Conservation (phyloP, 2,113 vertebrate species). For the Sapayoa aenigma region DNA sequence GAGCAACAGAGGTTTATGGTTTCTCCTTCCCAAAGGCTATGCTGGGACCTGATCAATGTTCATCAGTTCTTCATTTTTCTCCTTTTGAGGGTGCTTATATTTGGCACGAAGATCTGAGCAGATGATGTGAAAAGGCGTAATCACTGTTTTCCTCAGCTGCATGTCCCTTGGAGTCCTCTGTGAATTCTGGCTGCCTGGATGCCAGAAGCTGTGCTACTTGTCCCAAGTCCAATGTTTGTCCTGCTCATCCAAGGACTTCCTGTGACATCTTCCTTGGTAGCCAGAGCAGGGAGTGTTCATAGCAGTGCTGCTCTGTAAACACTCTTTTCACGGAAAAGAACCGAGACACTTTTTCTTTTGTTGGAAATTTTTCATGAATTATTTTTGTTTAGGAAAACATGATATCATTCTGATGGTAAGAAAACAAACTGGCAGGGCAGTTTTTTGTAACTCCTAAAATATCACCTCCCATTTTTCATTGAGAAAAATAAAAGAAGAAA, state of each 20-base stretch:
- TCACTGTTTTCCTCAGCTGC: rapidly evolving
- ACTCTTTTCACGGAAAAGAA: slow-evolving; percentile 39
- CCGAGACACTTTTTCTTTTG: background rate
- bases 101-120: background rate
- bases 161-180: background rate
- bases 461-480: slow-evolving; percentile 47
- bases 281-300: background rate
- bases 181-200: background rate
- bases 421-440: slow-evolving; percentile 38
- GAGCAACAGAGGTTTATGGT: background rate
- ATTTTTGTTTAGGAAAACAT: slow-evolving; percentile 69
- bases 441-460: slow-evolving; percentile 53
- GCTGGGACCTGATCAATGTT: background rate
- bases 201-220: background rate
- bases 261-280: background rate
- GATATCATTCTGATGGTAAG: slow-evolving; percentile 60
- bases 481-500: slow-evolving; percentile 35
- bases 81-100: background rate
- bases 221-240: background rate
- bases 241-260: background rate
- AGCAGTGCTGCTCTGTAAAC: background rate
- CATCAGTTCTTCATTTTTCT: background rate
- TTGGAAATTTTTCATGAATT: slow-evolving; percentile 50
- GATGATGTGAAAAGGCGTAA: background rate
- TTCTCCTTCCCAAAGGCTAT: background rate